Conservation (phyloP, 1,140 invertebrate species). For the Frieseomelitta varia region DNA sequence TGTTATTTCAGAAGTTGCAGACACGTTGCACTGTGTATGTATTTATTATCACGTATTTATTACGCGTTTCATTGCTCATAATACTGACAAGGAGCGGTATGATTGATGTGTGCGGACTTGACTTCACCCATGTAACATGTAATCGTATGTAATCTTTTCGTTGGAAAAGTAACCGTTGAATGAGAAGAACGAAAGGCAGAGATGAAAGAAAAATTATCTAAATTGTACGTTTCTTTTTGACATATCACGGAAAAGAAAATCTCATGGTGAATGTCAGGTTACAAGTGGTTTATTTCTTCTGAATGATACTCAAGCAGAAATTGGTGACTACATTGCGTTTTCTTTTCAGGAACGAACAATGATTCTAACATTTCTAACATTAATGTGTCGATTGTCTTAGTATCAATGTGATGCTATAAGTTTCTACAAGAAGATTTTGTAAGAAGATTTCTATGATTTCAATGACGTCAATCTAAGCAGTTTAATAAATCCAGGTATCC, state of each 20-base stretch:
- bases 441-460: conserved; percentile 26
- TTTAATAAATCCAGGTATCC: not conserved
- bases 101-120: not conserved
- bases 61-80: not conserved
- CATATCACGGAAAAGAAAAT: conserved; percentile 7
- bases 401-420: not conserved
- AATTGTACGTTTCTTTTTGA: not conserved
- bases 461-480: not conserved
- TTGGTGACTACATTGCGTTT: not conserved
- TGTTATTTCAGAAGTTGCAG: conserved; percentile 1
- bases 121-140: not conserved
- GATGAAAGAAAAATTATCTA: not conserved
- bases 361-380: not conserved
- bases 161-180: conserved; percentile 8
- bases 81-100: not conserved
- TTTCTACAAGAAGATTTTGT: conserved; percentile 34
- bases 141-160: not conserved
- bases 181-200: not conserved
- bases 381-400: not conserved
- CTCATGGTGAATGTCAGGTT: conserved; percentile 9
- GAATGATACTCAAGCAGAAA: not conserved
- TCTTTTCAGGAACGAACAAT: not conserved
- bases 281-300: not conserved
- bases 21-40: too few species aligned
- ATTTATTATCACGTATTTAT: not conserved